Base-by-base conservation (phyloP, 2,113 vertebrate species). In the Ahaetulla prasina region DNA sequence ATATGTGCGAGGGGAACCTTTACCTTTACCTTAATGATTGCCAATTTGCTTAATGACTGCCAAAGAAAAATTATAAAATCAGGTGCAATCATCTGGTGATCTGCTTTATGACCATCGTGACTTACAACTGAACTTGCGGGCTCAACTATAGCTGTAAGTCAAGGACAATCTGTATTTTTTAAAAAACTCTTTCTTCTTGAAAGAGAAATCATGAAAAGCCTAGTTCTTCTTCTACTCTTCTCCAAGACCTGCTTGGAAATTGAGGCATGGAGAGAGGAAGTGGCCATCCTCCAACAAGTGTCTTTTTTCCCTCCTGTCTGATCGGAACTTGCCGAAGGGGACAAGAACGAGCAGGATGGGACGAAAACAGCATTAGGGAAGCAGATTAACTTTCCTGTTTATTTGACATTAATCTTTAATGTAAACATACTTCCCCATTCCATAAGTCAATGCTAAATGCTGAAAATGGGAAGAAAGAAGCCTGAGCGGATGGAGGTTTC, bases 361-460 rank as follows among this genome's bases (percentile, higher is more conserved):
- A 86, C 53, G 85, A 35, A 25, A 6, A 23, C 18, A 35, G 84
- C 8, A 54, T 14, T 12, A 39, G 12, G 90, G 35, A 35, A 80
- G 27, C 60, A 84, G 22, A 86, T 89, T 43, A 85, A 47, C 54
- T 2, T 14, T 68, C 74, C 74, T 55, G 89, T 89, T 91, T 91
- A 85, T 89, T 91, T 91, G 74, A 91, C 87, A 47, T 89, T 91
- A 91, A 93, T 89, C 90, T 52, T 80, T 89, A 85, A 53, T 52
- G 87, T 89, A 91, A 93, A 91, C 80, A 91, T 5, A 86, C 57
- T 87, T 91, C 55, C 74, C 45, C n/a, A 63, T 50, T 60, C 74
- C 47, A 43, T 55, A 25, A 87, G 22, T 43, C 18, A 52, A 10
- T 45, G 22, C 23, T 88, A 35, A 57, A 57, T 30, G 16, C 47